Base-by-base conservation (phyloP, 2,888 invertebrate genomes). In the Monopis laevigella region DNA sequence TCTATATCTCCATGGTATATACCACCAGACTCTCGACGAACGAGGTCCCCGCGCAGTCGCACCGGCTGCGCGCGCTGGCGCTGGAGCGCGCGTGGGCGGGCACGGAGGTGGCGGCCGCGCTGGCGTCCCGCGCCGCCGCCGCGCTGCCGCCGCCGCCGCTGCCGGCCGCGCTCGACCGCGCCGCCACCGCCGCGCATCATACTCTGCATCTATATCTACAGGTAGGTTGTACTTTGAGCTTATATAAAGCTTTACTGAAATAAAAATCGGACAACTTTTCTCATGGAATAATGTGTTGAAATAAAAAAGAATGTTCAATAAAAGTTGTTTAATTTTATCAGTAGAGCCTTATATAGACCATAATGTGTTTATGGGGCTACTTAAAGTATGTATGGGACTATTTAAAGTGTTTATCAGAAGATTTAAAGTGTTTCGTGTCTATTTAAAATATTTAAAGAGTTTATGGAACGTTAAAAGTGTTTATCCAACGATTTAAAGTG, bases 31-130 rank as follows among this genome's bases (percentile, higher is more conserved):
- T 66, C 21, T 51, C 72, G 1, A 54, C 51, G 45, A 74, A 74
- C 58, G 11, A 16, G 10, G 52, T 49, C 2, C 60, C 63, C 11
- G 52, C 60, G n/a, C 64, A 61, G 44, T 50, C 58, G 40, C 61
- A 59, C 50, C 55, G 62, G 0, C 56, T 75, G 39, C 74, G 78
- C n/a, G 74, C 77, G 43, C 48, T 75, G 48, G 75, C 77, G 19
- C 51, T 77, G 45, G 70, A 72, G 58, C 69, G 77, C 29, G 77
- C 78, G 51, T 75, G 78, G 78, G 66, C 73, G 43, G 77, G 78
- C 39, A 75, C 74, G 36, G 77, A 71, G 52, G 70, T 68, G 43
- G 72, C 65, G 3, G 77, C 77, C 27, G 69, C 70, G 39, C 51
- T 75, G 24, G 73, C 74, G 35, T 73, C 77, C 40, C 65, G 63